Evolutionary conservation across 2,888 invertebrate species (phyloP).

Genomic region (Cryptus viduatorius): DNA sequence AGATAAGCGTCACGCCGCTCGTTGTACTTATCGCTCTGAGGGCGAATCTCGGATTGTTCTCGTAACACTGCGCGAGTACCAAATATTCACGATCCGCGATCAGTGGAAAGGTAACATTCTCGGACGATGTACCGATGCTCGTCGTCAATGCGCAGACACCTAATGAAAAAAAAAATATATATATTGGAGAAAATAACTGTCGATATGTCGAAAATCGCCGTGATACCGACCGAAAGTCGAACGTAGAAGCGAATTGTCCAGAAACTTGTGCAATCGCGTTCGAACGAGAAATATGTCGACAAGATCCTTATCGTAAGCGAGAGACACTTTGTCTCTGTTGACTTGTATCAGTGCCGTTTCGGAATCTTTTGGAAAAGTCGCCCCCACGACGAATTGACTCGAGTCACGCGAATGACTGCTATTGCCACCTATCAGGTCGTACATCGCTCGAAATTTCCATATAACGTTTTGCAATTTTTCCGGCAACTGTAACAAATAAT

Average conservation of each 20-base stretch:
- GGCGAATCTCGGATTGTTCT: conserved; percentile 79
- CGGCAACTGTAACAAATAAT: conserved; percentile 75
- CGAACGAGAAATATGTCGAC: conserved; percentile 79
- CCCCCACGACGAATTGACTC: conserved; percentile 75
- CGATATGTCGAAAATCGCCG: background rate
- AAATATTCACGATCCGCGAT: conserved; percentile 76
- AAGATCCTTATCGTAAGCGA: conserved; percentile 76
- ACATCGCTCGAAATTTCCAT: conserved; percentile 77
- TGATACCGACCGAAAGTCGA: conserved; percentile 78
- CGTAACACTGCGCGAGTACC: conserved; percentile 80
- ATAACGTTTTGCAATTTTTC: conserved; percentile 73
- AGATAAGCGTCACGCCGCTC: conserved; percentile 74
- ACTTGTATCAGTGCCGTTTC: conserved; percentile 75
- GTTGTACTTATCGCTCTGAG: conserved; percentile 75
- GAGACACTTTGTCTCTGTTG: conserved; percentile 74
- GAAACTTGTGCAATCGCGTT: conserved; percentile 81
- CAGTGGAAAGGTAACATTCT: conserved; percentile 76
- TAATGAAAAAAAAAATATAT: conserved; percentile 44
- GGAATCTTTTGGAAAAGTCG: conserved; percentile 78
- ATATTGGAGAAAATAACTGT: background rate
- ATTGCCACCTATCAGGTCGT: conserved; percentile 79
- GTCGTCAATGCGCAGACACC: conserved; percentile 80
- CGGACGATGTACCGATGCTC: conserved; percentile 75
- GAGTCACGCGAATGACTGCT: conserved; percentile 69
- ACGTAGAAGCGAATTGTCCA: conserved; percentile 76